Conservation (phyloP, 2,888 invertebrate genomes). For the Atrina japonica region DNA sequence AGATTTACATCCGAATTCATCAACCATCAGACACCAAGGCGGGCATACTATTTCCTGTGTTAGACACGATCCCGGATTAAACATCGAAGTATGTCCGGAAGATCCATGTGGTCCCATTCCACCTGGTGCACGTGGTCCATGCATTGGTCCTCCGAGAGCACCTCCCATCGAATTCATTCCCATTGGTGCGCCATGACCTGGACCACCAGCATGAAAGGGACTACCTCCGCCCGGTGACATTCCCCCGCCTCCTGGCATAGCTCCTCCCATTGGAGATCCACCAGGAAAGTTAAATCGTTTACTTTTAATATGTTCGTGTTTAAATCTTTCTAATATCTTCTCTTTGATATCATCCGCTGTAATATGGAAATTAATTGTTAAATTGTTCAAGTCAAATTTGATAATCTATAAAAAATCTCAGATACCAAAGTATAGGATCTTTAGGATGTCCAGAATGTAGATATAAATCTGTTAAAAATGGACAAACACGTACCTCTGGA, state of each 20-base stretch:
- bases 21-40: slow-evolving; percentile 52
- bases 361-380: too few species aligned
- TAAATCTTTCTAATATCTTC: background rate
- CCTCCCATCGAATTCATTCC: slow-evolving; percentile 15
- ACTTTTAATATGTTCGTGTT: background rate
- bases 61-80: slow-evolving; percentile 40
- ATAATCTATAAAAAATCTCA: too few species aligned
- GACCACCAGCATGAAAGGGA: slow-evolving; percentile 17
- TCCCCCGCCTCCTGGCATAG: background rate
- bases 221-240: slow-evolving; percentile 21
- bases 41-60: slow-evolving; percentile 54
- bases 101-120: slow-evolving; percentile 24
- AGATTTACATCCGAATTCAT: slow-evolving; percentile 52
- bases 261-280: slow-evolving; percentile 3
- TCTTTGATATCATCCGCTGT: too few species aligned
- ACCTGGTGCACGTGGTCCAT: slow-evolving; percentile 25
- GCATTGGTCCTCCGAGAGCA: slow-evolving; percentile 34
- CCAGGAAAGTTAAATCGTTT: slow-evolving; percentile 12
- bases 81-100: slow-evolving; percentile 26
- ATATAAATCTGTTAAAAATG: too few species aligned
- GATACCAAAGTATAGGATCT: too few species aligned
- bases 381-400: too few species aligned
- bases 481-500: too few species aligned
- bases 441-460: too few species aligned
- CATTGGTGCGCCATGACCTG: slow-evolving; percentile 13